phyloP scores from a whole-genome alignment of 2,113 vertebrate genomes.

The Chaetops frenatus region DNA sequence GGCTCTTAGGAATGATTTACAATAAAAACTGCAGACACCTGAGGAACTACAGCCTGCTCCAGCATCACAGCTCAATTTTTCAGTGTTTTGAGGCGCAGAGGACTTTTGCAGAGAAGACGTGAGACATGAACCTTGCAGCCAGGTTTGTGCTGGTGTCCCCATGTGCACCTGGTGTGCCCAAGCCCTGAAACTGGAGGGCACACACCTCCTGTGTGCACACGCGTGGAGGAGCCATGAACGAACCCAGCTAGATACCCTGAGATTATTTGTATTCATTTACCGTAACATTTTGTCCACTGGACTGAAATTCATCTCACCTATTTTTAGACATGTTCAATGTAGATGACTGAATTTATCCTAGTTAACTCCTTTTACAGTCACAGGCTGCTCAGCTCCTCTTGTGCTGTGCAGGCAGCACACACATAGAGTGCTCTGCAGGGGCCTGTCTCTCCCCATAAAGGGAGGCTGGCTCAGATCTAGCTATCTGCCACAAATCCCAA shows the following conservation, averaged over 20 bases:
- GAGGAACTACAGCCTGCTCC: background rate
- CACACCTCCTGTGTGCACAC: background rate
- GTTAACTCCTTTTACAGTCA: background rate
- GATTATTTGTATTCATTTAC: background rate
- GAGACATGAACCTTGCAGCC: background rate
- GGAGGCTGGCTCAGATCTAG: background rate
- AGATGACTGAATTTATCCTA: background rate
- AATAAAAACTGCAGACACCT: background rate
- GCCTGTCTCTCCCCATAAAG: background rate
- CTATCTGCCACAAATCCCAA: background rate
- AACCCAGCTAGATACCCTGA: background rate
- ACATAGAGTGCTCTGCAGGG: background rate
- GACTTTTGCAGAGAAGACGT: background rate
- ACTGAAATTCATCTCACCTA: background rate
- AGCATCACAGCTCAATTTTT: background rate
- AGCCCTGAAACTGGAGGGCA: background rate
- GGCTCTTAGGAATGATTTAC: background rate
- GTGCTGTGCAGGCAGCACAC: background rate
- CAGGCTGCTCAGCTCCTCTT: background rate
- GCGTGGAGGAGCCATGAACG: background rate
- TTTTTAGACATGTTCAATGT: constrained; percentile 6
- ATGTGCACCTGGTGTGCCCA: background rate
- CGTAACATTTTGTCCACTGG: background rate
- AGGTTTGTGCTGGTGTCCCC: background rate
- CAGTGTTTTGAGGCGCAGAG: background rate